Base-by-base conservation (phyloP, 2,797 vertebrate genomes). In the Pangasius mekongensis region DNA sequence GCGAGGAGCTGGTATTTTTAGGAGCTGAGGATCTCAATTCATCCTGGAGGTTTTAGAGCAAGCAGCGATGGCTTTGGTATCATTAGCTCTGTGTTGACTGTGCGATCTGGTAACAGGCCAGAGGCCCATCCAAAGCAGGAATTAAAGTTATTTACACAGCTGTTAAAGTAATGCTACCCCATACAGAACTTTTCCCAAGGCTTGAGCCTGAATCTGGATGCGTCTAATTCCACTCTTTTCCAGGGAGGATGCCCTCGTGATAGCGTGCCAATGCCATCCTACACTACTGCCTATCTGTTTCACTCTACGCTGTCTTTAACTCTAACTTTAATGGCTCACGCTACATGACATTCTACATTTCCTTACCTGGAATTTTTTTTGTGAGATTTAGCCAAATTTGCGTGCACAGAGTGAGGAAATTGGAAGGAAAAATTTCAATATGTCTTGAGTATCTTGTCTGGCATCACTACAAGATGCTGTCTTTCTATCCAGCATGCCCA, bases 141-240 rank as follows among this genome's bases (percentile, higher is more conserved):
- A 94, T 94, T 94, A 94, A 92, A 92, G 89, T 83, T 94, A 94
- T 95, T 94, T 94, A 91, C 93, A 93, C 94, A 95, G 95, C 93
- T 95, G 94, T 93, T 94, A 92, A 94, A 94, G 94, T 94, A 95
- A 94, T 93, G 91, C 93, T 93, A 94, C 92, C 93, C 94, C 93
- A 93, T 92, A 93, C 92, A 91, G 81, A 89, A 90, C 91, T 83
- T 92, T 90, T 86, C 90, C 89, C 86, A 66, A 91, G 90, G 85
- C 92, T 92, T 58, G 24, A 84, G 73, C 88, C 89, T 58, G 85
- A 84, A 89, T 91, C 90, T 91, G 86, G 88, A 88, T 74, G 86
- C 69, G 83, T 87, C 91, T 91, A 92, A 90, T 91, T 91, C 89
- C 80, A 52, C 85, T 76, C 52, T 88, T 86, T 88, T 89, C 89